Conservation (phyloP, 2,113 vertebrate species). For the Candoia aspera region DNA sequence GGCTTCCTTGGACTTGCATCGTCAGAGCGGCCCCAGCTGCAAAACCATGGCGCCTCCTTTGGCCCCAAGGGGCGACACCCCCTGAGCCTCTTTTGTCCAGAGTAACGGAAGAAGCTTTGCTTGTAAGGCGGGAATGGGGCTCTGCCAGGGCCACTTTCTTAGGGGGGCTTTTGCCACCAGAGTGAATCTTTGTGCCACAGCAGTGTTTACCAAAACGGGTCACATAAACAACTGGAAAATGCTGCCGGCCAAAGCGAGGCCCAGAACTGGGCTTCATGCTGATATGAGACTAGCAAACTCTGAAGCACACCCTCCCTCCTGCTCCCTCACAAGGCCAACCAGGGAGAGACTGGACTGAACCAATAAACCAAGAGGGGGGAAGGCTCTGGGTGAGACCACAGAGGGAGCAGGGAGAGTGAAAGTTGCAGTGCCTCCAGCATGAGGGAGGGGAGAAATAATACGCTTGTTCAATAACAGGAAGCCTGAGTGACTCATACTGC, state of each 20-base stretch:
- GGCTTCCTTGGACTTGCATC: too few species aligned
- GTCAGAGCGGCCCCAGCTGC: too few species aligned
- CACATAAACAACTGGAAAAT: slow-evolving; percentile 45
- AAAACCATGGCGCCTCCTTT: not conserved
- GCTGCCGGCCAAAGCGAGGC: not conserved
- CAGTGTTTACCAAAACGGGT: slow-evolving; percentile 65
- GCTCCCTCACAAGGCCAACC: not conserved
- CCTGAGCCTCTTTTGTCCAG: not conserved
- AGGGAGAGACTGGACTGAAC: not conserved
- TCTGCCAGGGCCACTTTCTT: not conserved
- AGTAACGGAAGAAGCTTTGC: not conserved
- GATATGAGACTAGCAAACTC: fast-evolving
- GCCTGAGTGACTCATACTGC: slow-evolving; percentile 16
- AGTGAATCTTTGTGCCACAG: slow-evolving; percentile 45
- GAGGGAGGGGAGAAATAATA: not conserved
- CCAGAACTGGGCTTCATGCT: not conserved
- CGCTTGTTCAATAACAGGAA: not conserved
- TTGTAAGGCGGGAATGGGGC: not conserved
- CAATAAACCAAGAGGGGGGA: too few species aligned
- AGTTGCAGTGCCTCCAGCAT: not conserved
- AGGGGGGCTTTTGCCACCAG: not conserved
- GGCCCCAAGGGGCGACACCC: not conserved
- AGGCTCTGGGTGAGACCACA: not conserved
- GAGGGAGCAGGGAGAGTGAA: not conserved
- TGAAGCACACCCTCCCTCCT: not conserved